Evolutionary conservation across 2,888 invertebrate species (phyloP), one percentile per base, ranked within the genome.

Genomic region (Venustoraphidia nigricollis): DNA sequence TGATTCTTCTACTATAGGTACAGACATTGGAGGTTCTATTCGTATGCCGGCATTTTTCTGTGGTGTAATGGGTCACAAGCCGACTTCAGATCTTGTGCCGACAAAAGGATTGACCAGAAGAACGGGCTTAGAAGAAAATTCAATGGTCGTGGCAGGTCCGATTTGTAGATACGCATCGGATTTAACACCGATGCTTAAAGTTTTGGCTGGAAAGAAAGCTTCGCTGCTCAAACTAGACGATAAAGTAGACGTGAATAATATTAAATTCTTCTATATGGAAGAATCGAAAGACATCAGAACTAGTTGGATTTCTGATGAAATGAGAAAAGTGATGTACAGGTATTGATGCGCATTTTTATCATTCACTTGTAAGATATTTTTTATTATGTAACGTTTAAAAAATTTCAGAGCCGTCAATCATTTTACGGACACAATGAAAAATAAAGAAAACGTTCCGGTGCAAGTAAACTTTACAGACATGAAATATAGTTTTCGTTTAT

Each of bases 1-100:
- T 11, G 10, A 8, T 8, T 27, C 11, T 1, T 50, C 48, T 41
- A 52, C 56, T 58, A 43, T 54, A 77, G 79, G 81, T 34, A 84
- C 86, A 0, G 97, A 97, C 64, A 94, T 97, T 57, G 96, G 95
- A n/a, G 97, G 97, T 0, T 94, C 94, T 5, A 87, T 91, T 43
- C 77, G 97, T 36, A 90, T 93, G 77, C 94, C 94, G 0, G 80
- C 86, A 0, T 90, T 86, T 64, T 91, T 82, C 70, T 91, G 89
- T 68, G 93, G 94, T 1, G 71, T 93, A 45, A 93, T 81, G 66
- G 93, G 87, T 0, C 81, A 88, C 60, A 90, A 91, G 63, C 82
- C 88, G 3, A 81, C 69, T 35, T 73, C 74, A 46, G 62, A 66
- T 57, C 51, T 67, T 14, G 62, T 65, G 14, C 56, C 61, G 11